Evolutionary conservation across 2,797 vertebrate species (phyloP).

Genomic region (Leptatherina wallacei): DNA sequence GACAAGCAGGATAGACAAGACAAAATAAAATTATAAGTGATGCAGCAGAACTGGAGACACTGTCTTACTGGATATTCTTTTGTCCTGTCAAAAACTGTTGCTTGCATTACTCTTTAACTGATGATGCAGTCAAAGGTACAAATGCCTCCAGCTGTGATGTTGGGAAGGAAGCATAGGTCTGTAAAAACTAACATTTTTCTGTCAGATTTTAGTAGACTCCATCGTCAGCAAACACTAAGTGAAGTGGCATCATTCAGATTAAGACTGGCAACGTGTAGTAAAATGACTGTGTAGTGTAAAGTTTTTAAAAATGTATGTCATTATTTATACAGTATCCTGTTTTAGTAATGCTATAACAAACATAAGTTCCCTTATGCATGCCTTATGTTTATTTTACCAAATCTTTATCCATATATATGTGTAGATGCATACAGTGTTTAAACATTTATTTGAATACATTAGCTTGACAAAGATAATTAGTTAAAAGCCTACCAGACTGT

Average conservation of each 20-base stretch:
- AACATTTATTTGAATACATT: no score
- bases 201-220: not conserved
- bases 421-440: no score
- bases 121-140: not conserved
- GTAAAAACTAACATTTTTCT: not conserved
- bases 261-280: not conserved
- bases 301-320: not conserved
- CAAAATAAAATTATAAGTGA: not conserved
- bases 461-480: no score
- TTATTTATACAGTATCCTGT: no score
- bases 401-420: no score
- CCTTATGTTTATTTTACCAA: no score
- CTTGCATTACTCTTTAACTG: not conserved
- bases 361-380: no score
- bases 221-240: not conserved
- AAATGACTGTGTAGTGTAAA: not conserved
- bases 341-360: no score
- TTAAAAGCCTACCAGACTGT: no score
- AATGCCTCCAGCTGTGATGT: constrained; percentile 3
- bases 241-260: not conserved
- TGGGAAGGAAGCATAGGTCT: not conserved
- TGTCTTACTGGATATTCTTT: not conserved
- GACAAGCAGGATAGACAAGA: not conserved
- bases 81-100: not conserved
- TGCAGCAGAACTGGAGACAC: not conserved